Percentiles rank a stretch among this genome's conserved stretches.
These are phyloP conservation scores for Coccyzus lansbergi DNA, from an alignment of 2,797 vertebrate genomes.

Conservation along the genomic window DNA sequence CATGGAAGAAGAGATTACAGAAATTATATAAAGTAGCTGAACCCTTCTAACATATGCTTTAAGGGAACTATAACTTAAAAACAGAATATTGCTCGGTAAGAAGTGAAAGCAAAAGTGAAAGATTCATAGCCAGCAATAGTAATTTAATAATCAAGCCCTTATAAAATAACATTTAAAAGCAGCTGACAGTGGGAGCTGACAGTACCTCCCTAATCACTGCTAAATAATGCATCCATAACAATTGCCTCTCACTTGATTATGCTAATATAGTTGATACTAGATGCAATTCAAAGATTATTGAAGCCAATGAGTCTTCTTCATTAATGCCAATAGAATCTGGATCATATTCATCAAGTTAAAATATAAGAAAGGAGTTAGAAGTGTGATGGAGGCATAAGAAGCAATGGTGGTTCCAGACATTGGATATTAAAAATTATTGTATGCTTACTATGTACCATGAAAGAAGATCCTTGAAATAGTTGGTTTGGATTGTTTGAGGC, in stretches of 20 bases:
- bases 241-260: slow-evolving; percentile 51
- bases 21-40: neutral
- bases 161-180: slow-evolving; percentile 40
- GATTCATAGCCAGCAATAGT: slow-evolving; percentile 14
- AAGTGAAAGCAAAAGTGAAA: neutral
- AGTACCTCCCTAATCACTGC: neutral
- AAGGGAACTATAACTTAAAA: neutral
- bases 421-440: neutral
- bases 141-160: slow-evolving; percentile 65
- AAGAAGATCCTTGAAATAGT: slow-evolving; percentile 26
- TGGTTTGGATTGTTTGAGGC: slow-evolving; percentile 26
- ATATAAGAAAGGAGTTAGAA: neutral
- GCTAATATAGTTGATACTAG: slow-evolving; percentile 37
- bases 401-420: neutral
- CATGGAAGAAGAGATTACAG: neutral
- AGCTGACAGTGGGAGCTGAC: neutral
- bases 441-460: neutral
- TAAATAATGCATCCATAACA: slow-evolving; percentile 48
- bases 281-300: slow-evolving; percentile 47
- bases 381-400: neutral
- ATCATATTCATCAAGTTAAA: slow-evolving; percentile 45
- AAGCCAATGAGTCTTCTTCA: slow-evolving; percentile 48
- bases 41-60: neutral
- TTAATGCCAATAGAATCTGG: slow-evolving; percentile 29
- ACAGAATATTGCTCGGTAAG: neutral